These are phyloP conservation scores for Caenorhabditis panamensis DNA, from an alignment of 2,888 invertebrate species.

Conservation along the genomic window DNA sequence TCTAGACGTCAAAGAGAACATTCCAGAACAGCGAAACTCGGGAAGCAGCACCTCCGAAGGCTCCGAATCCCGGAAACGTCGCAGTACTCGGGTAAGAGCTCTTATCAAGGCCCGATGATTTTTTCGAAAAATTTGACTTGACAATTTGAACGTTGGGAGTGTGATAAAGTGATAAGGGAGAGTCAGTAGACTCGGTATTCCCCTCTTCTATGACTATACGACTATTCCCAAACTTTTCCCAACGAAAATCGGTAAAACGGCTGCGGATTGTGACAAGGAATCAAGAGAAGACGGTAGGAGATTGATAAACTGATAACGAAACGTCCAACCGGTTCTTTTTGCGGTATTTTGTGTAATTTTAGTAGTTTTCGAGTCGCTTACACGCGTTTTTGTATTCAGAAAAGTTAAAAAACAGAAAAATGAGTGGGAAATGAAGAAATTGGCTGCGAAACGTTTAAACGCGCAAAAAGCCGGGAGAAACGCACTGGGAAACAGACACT, in stretches of 20 bases:
- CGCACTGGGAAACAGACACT: conserved; percentile 58
- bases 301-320: conserved; percentile 2
- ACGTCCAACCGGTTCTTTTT: no score
- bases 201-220: conserved; percentile 15
- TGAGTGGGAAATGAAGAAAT: conserved; percentile 7
- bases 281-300: conserved; percentile 12
- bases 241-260: conserved; percentile 34
- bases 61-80: conserved; percentile 41
- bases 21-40: conserved; percentile 20
- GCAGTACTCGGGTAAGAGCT: conserved; percentile 33
- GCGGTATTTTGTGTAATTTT: no score
- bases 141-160: neutral
- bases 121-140: no score
- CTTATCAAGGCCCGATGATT: no score
- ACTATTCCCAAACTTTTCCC: conserved; percentile 24
- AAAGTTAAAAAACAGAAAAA: no score
- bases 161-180: neutral
- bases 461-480: conserved; percentile 6
- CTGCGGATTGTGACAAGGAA: conserved; percentile 24
- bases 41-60: conserved; percentile 16
- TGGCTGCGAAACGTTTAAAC: neutral
- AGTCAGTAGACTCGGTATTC: neutral
- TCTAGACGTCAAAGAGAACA: conserved; percentile 57
- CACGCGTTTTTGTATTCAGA: no score
- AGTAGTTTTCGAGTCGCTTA: no score